These are phyloP conservation scores for Syngnathoides biaculeatus DNA, from an alignment of 2,113 vertebrate species.

Conservation along the genomic window DNA sequence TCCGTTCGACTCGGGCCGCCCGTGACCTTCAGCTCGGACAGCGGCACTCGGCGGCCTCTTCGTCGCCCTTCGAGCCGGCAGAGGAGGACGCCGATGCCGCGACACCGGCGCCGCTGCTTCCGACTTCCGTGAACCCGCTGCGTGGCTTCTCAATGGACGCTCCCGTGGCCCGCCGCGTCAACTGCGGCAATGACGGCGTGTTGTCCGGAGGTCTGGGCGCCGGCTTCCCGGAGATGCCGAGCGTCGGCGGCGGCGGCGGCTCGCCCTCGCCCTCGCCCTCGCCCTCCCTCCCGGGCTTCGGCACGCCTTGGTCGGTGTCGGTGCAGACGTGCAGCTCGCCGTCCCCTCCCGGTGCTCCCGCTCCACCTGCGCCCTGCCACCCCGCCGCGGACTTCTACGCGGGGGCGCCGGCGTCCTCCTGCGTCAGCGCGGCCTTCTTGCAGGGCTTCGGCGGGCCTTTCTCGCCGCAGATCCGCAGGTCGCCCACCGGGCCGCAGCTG, in stretches of 20 bases:
- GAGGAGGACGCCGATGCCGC: constrained; percentile 70
- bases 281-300: constrained; percentile 85
- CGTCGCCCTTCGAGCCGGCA: constrained; percentile 42
- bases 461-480: constrained; percentile 85
- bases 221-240: constrained; percentile 83
- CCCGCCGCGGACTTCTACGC: constrained; percentile 85
- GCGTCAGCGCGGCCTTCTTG: constrained; percentile 92
- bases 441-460: constrained; percentile 86
- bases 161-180: constrained; percentile 79
- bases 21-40: constrained; percentile 46
- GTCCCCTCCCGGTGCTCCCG: constrained; percentile 71
- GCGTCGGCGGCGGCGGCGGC: constrained; percentile 51
- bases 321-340: constrained; percentile 85
- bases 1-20: constrained; percentile 1
- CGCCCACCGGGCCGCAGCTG: constrained; percentile 87
- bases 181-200: constrained; percentile 73
- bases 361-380: constrained; percentile 74
- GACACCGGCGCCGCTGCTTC: constrained; percentile 62
- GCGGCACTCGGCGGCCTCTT: constrained; percentile 50
- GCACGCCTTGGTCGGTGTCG: constrained; percentile 94
- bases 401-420: constrained; percentile 79
- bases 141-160: constrained; percentile 77
- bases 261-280: constrained; percentile 84
- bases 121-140: constrained; percentile 65
- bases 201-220: constrained; percentile 80